Evolutionary conservation across 2,888 invertebrate species (phyloP).

Genomic region (Cerceris rybyensis): DNA sequence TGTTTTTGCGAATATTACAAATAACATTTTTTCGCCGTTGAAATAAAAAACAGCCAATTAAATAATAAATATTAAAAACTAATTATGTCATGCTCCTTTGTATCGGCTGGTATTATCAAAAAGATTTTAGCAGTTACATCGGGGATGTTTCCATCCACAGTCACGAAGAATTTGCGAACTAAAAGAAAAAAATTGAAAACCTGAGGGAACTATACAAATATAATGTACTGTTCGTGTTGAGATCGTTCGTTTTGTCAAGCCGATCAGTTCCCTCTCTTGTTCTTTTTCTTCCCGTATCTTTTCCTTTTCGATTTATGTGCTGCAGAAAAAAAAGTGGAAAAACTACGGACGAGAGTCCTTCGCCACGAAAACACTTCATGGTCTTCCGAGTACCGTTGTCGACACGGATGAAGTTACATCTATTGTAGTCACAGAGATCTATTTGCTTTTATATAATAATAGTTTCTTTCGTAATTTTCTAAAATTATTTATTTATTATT

Average conservation of each 20-base stretch:
- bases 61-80: too few relatives aligned
- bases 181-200: too few relatives aligned
- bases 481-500: too few relatives aligned
- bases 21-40: too few relatives aligned
- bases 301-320: constrained; percentile 5
- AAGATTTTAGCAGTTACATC: background rate
- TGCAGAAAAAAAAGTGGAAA: background rate
- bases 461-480: too few relatives aligned
- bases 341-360: background rate
- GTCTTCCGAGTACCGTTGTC: constrained; percentile 11
- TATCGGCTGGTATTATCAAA: too few relatives aligned
- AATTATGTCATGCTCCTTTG: too few relatives aligned
- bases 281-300: constrained; percentile 1
- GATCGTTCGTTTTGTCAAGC: constrained; percentile 3
- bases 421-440: background rate
- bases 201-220: too few relatives aligned
- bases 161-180: too few relatives aligned
- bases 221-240: background rate
- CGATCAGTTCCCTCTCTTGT: background rate
- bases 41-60: too few relatives aligned
- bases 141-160: background rate
- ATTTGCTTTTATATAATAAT: too few relatives aligned
- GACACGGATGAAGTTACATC: background rate
- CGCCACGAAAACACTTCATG: constrained; percentile 7
- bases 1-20: too few relatives aligned